Base-by-base conservation (phyloP, 2,888 invertebrate genomes). In the Trypoxylon attenuatum region DNA sequence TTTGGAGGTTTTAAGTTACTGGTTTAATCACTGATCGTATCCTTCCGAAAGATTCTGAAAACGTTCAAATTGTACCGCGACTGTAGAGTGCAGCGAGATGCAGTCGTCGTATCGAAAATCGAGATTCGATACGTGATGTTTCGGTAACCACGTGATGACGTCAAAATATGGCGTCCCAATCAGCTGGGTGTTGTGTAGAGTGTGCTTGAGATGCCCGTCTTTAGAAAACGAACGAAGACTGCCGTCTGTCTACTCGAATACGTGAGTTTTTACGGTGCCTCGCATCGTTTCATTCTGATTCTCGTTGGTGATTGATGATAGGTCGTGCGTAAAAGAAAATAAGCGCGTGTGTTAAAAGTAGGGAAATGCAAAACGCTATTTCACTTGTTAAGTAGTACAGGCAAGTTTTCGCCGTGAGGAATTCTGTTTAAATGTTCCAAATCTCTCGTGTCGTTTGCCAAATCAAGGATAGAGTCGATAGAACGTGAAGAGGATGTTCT, bases 141-240 rank as follows among this genome's bases (percentile, higher is more conserved):
- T 66, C 68, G 58, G 62, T 55, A 59, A 65, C 70, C 73, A 75
- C 77, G 71, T 68, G 77, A 71, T 85, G 84, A 86, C 86, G 86
- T 87, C 85, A 84, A 73, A 84, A 84, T 73, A 87, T 87, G 86
- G 86, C 84, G 81, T 79, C 78, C 70, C 81, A 82, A 86, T 87
- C 86, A 87, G 86, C 86, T 87, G 86, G 86, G 81, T 84, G 83
- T 84, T 85, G 84, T 84, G 84, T 84, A 82, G 83, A 84, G 84
- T 82, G 82, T 82, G 82, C 82, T 79, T 80, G 85, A 82, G 82
- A 86, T 86, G 86, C 82, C 80, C 79, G 79, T 82, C 80, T 82
- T 79, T 76, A 79, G 78, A 78, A 81, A 82, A 82, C 73, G 77
- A 64, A 72, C 77, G 73, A 77, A 80, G 80, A 82, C 82, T 79